Conservation (phyloP, 2,113 vertebrate species). For the Pedionomus torquatus region DNA sequence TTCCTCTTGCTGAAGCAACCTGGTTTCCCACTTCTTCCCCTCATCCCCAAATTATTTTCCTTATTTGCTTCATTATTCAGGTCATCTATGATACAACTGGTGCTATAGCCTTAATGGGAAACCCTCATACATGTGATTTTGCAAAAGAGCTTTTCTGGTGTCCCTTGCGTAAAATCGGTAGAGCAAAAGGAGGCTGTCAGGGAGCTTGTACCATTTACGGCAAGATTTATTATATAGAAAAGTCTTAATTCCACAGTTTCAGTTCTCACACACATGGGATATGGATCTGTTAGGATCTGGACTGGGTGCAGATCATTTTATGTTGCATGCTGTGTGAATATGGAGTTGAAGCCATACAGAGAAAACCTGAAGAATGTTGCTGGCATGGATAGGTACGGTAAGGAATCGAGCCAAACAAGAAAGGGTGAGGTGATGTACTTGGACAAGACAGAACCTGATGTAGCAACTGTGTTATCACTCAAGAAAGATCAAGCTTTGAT, state of each 20-base stretch:
- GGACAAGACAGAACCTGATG: conserved; percentile 35
- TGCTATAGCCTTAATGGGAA: background rate
- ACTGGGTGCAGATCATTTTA: background rate
- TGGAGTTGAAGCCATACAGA: background rate
- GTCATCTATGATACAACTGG: background rate
- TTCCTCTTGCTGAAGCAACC: background rate
- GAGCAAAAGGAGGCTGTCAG: background rate
- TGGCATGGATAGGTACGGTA: background rate
- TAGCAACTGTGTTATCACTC: background rate
- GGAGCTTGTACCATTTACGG: background rate
- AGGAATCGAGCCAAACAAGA: background rate
- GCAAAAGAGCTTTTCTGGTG: background rate
- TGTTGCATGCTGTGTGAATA: background rate
- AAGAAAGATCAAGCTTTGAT: background rate
- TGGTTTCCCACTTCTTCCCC: accelerated
- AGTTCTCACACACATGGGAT: background rate
- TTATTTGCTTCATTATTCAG: background rate
- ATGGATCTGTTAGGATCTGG: background rate
- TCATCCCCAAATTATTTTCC: background rate
- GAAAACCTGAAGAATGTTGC: background rate
- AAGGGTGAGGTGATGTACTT: background rate
- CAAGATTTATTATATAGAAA: background rate
- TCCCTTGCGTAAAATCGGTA: background rate
- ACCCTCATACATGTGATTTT: background rate
- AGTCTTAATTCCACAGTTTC: background rate